These are phyloP conservation scores for Imbricaverruca yamaguchii DNA, from an alignment of 2,888 invertebrate species.

Conservation along the genomic window DNA sequence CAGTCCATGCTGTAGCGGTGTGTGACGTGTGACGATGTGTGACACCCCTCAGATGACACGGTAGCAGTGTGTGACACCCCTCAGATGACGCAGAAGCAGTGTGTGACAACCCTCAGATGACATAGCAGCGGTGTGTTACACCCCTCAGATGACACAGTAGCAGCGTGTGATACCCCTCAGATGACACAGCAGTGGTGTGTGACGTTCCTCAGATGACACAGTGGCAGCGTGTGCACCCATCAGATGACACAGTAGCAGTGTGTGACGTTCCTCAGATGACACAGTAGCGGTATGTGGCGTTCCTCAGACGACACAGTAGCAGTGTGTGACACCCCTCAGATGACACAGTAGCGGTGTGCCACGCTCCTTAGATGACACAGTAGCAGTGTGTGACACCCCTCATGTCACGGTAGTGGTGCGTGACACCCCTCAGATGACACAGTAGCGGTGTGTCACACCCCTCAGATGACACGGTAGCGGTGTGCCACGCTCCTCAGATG, in stretches of 20 bases:
- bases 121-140: slow-evolving; percentile 68
- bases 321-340: slow-evolving; percentile 50
- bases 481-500: neutral
- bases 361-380: too few relatives aligned
- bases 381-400: too few relatives aligned
- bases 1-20: too few relatives aligned
- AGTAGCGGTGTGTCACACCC: too few relatives aligned
- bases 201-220: slow-evolving; percentile 55
- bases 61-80: too few relatives aligned
- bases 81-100: slow-evolving; percentile 59
- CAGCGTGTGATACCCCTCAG: slow-evolving; percentile 66
- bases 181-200: slow-evolving; percentile 66
- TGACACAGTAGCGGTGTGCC: slow-evolving; percentile 67
- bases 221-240: slow-evolving; percentile 66
- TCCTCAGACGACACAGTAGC: slow-evolving; percentile 68
- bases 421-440: too few relatives aligned
- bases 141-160: slow-evolving; percentile 66
- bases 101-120: too few relatives aligned
- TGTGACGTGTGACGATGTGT: too few relatives aligned
- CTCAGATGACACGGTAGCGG: neutral
- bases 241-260: slow-evolving; percentile 66
- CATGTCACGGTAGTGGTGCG: neutral
- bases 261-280: too few relatives aligned
- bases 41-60: too few relatives aligned
- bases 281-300: slow-evolving; percentile 67